Evolutionary conservation across 2,797 vertebrate genomes (phyloP).

Genomic region (Vipera ursinii): DNA sequence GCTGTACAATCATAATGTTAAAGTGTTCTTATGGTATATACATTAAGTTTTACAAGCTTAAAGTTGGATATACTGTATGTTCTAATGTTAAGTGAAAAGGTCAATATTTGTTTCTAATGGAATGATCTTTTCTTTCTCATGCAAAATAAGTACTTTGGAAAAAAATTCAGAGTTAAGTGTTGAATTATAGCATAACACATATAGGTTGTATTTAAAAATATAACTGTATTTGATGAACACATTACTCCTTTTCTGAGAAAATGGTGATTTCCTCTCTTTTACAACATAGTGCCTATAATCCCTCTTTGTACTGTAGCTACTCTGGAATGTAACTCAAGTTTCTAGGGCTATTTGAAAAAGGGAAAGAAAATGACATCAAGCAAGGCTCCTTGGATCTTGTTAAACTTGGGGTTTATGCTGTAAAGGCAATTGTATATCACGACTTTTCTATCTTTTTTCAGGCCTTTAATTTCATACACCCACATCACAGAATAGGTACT

Average conservation of each 20-base stretch:
- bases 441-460: background rate
- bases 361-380: background rate
- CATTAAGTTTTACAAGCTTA: background rate
- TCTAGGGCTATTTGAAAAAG: background rate
- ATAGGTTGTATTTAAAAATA: constrained; percentile 1
- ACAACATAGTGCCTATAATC: too few species aligned
- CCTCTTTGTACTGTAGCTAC: background rate
- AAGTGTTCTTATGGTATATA: background rate
- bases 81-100: background rate
- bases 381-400: background rate
- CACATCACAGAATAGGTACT: background rate
- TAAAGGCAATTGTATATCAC: background rate
- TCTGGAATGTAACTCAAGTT: background rate
- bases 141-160: background rate
- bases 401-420: background rate
- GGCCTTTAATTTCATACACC: background rate
- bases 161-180: background rate
- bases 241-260: background rate
- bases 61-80: background rate
- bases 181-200: background rate
- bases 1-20: background rate
- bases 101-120: background rate
- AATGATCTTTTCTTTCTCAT: background rate
- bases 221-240: background rate
- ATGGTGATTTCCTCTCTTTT: background rate